These are phyloP conservation scores for Archips xylosteana DNA, from an alignment of 2,888 invertebrate genomes.

Conservation along the genomic window DNA sequence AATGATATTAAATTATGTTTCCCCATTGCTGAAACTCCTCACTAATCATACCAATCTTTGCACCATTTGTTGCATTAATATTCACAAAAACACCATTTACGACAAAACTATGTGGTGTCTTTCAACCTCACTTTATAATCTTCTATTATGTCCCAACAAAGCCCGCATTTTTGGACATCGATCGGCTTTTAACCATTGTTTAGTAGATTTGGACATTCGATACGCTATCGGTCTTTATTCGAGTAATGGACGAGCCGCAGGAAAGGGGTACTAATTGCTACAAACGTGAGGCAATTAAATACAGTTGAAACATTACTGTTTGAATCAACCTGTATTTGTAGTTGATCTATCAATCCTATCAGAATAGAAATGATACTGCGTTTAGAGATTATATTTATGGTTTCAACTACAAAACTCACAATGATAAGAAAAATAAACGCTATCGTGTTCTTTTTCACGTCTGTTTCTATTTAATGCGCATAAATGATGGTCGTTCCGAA, in stretches of 20 bases:
- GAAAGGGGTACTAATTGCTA: conserved; percentile 24
- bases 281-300: conserved; percentile 6
- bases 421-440: no score
- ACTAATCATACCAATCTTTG: background rate
- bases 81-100: background rate
- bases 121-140: background rate
- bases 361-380: background rate
- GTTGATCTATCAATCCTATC: background rate
- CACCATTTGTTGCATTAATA: background rate
- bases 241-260: conserved; percentile 20
- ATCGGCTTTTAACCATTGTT: conserved; percentile 27
- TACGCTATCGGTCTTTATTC: conserved; percentile 18
- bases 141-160: conserved; percentile 12
- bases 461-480: no score
- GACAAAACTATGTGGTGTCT: background rate
- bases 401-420: background rate
- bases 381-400: background rate
- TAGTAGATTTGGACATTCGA: conserved; percentile 22
- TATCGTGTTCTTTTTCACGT: no score
- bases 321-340: background rate
- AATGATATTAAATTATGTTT: no score
- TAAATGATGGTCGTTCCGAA: no score
- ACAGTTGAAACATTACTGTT: background rate
- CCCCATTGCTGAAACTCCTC: background rate
- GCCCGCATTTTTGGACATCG: conserved; percentile 10